Base-by-base conservation (phyloP, 2,888 invertebrate genomes). In the Alloscopus bannaensis region DNA sequence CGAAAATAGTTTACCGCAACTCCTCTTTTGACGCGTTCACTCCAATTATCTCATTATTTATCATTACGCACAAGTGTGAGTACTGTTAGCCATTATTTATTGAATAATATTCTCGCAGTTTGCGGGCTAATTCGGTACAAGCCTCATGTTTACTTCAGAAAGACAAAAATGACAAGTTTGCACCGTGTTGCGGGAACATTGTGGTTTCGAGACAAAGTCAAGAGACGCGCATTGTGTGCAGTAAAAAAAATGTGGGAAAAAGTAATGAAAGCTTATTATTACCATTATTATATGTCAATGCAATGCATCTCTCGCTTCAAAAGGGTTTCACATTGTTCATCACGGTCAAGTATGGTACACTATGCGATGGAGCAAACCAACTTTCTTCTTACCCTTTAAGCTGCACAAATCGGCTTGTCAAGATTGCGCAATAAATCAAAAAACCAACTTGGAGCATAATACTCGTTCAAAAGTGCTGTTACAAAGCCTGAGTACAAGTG, bases 31-130 rank as follows among this genome's bases (percentile, higher is more conserved):
- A 57, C 31, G 57, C 57, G 18, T 57, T 57, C 57, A 42, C 24
- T 62, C 22, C 62, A 22, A 62, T 62, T 62, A 62, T 62, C 62
- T 62, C 62, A 62, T 62, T 62, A 62, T 62, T 42, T 42, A 57
- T 57, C 57, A 57, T 57, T 57, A 57, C 57, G 11, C 62, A 62
- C 4, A n/a, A 11, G 6, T 45, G 42, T 62, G 42, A 26, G 42
- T 62, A 29, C 59, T 62, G 40, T 60, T 60, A 60, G 16, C n/a
- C 55, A 50, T 20, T 20, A 50, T 50, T 42, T 42, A 42, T 42
- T 42, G 13, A 8, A n/a, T 22, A n/a, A 50, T 50, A 1, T 18
- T 50, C 50, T 18, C n/a, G n/a, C n/a, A n/a, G n/a, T n/a, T n/a
- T n/a, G n/a, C n/a, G n/a, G n/a, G n/a, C n/a, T n/a, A n/a, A n/a